phyloP scores from a whole-genome alignment of 2,797 vertebrate genomes.

The Centropyge bicolor region DNA sequence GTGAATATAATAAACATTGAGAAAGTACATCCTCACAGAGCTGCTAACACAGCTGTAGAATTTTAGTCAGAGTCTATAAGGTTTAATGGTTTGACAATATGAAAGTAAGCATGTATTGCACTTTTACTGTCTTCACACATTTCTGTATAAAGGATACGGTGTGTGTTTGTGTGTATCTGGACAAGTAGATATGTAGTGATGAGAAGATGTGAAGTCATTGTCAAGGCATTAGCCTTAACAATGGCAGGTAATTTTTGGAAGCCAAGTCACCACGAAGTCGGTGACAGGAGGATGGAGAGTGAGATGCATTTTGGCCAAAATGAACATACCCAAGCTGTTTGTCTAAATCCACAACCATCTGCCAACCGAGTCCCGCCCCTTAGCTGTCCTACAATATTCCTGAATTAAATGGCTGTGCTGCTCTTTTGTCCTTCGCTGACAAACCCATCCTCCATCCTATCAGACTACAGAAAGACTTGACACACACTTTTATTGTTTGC shows the following conservation, averaged over 20 bases:
- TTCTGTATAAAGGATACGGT: neutral
- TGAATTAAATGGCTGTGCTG: constrained; percentile 5
- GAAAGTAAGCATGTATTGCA: neutral
- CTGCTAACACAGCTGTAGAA: neutral
- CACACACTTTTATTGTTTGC: constrained; percentile 20
- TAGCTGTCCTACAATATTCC: constrained; percentile 14
- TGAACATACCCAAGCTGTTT: constrained; percentile 54
- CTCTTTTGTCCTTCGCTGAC: constrained; percentile 53
- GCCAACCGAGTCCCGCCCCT: constrained; percentile 18
- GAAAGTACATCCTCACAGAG: neutral
- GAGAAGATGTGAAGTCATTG: neutral
- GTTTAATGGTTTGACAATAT: neutral
- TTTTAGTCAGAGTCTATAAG: too few relatives aligned
- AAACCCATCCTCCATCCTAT: constrained; percentile 14
- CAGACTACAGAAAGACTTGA: neutral
- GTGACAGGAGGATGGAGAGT: constrained; percentile 31
- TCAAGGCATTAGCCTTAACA: constrained; percentile 13
- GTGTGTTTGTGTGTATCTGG: neutral
- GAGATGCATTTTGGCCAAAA: constrained; percentile 30
- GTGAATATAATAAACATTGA: neutral
- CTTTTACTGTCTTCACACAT: neutral
- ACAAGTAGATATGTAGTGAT: neutral
- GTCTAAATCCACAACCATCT: constrained; percentile 55
- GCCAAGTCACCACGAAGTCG: constrained; percentile 21
- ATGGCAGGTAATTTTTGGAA: constrained; percentile 10